A percentile compares a stretch with the other conserved stretches of the same genome.
These are phyloP conservation scores for Corvus cornix DNA, from an alignment of 2,113 vertebrate genomes.

Conservation along the genomic window DNA sequence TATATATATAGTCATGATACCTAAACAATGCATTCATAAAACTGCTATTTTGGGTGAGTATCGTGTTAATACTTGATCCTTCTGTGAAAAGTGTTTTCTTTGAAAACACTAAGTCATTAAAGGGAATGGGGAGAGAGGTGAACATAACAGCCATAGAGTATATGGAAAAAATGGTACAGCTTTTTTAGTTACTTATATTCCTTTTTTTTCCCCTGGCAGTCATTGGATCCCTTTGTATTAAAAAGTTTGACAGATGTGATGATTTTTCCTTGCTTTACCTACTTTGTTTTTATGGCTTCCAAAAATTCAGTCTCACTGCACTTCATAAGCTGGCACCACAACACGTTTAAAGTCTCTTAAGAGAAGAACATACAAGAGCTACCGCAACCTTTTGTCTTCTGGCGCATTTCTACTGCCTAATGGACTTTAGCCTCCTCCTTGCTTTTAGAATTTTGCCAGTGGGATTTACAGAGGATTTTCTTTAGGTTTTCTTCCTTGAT, in stretches of 20 bases:
- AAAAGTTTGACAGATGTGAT: background rate
- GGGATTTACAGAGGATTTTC: background rate
- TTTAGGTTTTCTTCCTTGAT: background rate
- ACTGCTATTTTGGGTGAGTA: background rate
- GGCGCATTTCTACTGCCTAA: background rate
- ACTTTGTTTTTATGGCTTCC: background rate
- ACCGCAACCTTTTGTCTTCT: background rate
- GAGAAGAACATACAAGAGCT: background rate
- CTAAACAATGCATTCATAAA: background rate
- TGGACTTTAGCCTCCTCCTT: background rate
- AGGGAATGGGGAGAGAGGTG: background rate
- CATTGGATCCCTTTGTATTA: background rate
- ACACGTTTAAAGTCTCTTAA: background rate
- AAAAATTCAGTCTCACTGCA: background rate
- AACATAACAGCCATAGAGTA: background rate
- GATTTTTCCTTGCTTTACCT: constrained; percentile 5
- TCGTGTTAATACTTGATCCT: background rate
- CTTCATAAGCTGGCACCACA: background rate
- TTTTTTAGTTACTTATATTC: background rate
- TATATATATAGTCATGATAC: background rate
- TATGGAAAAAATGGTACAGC: background rate
- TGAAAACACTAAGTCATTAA: background rate
- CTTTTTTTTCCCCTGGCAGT: background rate
- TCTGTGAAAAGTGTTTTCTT: background rate
- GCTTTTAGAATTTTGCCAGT: constrained; percentile 41